phyloP scores from a whole-genome alignment of 1,140 invertebrate species.

The Brachionus koreanus region DNA sequence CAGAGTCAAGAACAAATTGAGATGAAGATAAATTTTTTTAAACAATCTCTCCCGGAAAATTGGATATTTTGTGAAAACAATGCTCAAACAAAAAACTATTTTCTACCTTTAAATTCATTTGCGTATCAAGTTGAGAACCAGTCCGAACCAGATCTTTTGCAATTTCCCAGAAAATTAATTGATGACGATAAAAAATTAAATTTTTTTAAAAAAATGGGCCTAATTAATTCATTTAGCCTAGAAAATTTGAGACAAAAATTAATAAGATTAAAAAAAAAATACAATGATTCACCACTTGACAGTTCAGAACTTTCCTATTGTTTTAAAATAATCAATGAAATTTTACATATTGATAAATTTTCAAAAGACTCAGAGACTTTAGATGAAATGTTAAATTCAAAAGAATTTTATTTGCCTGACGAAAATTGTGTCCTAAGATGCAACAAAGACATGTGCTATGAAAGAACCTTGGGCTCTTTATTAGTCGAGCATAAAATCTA shows the following conservation, averaged over 20 bases:
- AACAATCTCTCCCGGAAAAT: background rate
- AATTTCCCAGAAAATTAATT: background rate
- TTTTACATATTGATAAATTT: background rate
- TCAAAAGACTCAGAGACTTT: background rate
- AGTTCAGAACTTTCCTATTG: background rate
- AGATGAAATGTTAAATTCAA: background rate
- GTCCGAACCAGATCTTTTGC: background rate
- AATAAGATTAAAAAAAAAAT: background rate
- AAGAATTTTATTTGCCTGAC: slow-evolving; percentile 14
- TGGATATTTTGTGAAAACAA: background rate
- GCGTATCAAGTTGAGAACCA: background rate
- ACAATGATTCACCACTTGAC: background rate
- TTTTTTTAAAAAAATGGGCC: slow-evolving; percentile 20
- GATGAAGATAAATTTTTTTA: background rate
- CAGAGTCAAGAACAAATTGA: background rate
- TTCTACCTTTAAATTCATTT: background rate
- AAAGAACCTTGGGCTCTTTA: background rate
- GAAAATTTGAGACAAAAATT: background rate
- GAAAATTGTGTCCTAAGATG: background rate
- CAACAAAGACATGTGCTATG: background rate
- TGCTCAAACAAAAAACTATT: background rate
- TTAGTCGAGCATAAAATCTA: background rate
- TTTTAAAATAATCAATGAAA: slow-evolving; percentile 3
- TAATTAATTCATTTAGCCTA: background rate
- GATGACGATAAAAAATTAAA: background rate